phyloP scores from a whole-genome alignment of 1,140 invertebrate genomes.

The Uloborus diversus region DNA sequence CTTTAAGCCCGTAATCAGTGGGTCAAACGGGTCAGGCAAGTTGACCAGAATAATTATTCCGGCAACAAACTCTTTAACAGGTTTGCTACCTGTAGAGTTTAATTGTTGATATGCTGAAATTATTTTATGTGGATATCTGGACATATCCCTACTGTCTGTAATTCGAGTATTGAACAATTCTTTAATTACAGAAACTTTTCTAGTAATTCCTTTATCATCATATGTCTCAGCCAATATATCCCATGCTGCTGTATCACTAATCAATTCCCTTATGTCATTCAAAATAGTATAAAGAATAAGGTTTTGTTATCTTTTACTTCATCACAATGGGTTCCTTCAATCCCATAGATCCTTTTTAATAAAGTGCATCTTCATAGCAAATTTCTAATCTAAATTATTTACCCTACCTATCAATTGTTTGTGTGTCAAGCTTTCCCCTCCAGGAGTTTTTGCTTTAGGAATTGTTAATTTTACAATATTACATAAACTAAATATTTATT shows the following conservation, averaged over 20 bases:
- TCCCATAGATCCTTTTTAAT: background rate
- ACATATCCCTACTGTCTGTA: background rate
- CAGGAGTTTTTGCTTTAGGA: no score
- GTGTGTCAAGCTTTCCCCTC: slow-evolving; percentile 2
- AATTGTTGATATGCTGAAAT: slow-evolving; percentile 12
- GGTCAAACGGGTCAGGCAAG: slow-evolving; percentile 7
- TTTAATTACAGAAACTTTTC: background rate
- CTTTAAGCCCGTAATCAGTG: slow-evolving; percentile 8
- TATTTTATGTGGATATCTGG: background rate
- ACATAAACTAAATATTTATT: no score
- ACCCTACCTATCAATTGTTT: background rate
- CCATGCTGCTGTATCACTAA: background rate
- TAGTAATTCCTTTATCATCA: background rate
- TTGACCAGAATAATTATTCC: slow-evolving; percentile 21
- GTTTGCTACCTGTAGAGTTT: background rate
- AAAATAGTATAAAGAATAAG: slow-evolving; percentile 1
- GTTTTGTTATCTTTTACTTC: background rate
- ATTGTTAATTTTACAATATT: no score
- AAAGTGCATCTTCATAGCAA: slow-evolving; percentile 17
- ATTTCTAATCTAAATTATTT: slow-evolving; percentile 6
- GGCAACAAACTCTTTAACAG: slow-evolving; percentile 5
- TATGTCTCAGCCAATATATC: background rate
- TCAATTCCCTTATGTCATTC: slow-evolving; percentile 16
- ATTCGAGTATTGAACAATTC: background rate
- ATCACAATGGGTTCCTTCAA: background rate